These are phyloP conservation scores for Papilio elwesi DNA, from an alignment of 2,888 invertebrate species.

Conservation along the genomic window DNA sequence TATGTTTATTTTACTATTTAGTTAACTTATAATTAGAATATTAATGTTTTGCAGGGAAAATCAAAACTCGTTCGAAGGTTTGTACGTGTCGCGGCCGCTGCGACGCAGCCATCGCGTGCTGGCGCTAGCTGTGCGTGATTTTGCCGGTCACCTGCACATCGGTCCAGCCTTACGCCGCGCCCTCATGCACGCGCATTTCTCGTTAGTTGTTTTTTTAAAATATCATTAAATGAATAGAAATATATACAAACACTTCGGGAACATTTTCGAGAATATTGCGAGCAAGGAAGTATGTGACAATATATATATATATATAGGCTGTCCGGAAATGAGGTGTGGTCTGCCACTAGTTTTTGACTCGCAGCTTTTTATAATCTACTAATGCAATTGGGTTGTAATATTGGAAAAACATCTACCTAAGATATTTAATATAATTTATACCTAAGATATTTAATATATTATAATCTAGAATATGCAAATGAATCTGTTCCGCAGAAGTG, in stretches of 20 bases:
- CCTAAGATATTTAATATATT: no score
- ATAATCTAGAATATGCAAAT: neutral
- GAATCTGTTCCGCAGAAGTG: constrained; percentile 65
- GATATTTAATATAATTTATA: no score
- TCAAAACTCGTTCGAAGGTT: constrained; percentile 60
- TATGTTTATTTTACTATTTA: no score
- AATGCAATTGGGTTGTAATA: no score
- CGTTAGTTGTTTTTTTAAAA: constrained; percentile 18
- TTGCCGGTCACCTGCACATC: constrained; percentile 50
- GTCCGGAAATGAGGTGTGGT: no score
- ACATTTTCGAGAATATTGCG: no score
- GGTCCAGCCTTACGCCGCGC: constrained; percentile 53
- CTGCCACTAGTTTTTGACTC: no score
- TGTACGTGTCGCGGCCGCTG: constrained; percentile 70
- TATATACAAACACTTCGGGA: no score
- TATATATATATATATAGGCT: no score
- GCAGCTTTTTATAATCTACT: no score
- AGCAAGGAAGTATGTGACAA: no score
- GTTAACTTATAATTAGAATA: neutral
- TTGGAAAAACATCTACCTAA: no score
- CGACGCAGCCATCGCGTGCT: constrained; percentile 68
- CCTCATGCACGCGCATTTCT: constrained; percentile 41
- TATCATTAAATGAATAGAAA: neutral
- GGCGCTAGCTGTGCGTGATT: constrained; percentile 50
- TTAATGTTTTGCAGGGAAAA: constrained; percentile 16